Evolutionary conservation across 2,113 vertebrate species (phyloP).

Genomic region (Pyrgilauda ruficollis): DNA sequence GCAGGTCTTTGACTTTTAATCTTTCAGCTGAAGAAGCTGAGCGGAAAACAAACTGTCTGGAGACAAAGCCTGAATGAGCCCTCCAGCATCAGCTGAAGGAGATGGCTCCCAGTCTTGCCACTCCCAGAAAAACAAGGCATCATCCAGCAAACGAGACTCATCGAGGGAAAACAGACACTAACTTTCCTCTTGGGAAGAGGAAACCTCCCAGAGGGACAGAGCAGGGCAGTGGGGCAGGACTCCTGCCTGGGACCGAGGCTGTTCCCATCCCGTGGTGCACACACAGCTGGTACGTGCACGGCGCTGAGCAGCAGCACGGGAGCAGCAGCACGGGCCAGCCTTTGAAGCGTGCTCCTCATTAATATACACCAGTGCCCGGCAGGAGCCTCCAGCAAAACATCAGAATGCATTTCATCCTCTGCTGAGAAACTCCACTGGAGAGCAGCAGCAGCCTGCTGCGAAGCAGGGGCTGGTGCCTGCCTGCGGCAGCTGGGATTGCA

Average conservation of each 20-base stretch:
- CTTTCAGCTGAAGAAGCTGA: background rate
- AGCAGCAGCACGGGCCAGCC: background rate
- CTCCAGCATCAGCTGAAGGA: background rate
- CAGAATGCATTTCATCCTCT: background rate
- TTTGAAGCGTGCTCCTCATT: background rate
- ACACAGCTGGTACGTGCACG: fast-evolving
- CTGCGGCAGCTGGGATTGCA: fast-evolving
- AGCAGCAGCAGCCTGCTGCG: background rate
- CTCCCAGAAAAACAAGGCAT: background rate
- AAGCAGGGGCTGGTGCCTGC: background rate
- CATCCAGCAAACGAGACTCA: background rate
- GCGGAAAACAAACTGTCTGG: background rate
- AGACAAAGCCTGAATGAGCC: background rate
- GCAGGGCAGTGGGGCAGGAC: background rate
- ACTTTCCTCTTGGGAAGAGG: background rate
- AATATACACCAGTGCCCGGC: background rate
- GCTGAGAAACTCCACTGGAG: background rate
- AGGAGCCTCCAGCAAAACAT: conserved; percentile 29
- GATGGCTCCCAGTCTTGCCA: background rate
- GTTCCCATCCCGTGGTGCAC: background rate
- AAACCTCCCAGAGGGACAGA: background rate
- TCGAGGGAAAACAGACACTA: background rate
- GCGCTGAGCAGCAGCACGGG: background rate
- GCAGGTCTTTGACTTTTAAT: background rate
- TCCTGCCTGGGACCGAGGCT: background rate